phyloP scores from a whole-genome alignment of 2,113 vertebrate genomes.

The Gambusia holbrooki region DNA sequence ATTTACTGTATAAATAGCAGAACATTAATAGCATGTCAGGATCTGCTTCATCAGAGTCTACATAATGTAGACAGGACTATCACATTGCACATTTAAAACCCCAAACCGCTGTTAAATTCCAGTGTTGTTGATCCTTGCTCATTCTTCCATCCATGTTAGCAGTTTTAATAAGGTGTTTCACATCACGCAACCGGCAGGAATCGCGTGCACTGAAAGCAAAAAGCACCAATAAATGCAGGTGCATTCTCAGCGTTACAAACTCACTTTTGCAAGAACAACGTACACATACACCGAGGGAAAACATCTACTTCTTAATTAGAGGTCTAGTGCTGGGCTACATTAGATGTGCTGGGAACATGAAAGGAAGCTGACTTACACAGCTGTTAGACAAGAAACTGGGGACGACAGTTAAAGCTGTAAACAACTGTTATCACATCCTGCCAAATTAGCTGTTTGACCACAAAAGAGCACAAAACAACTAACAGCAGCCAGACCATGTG shows the following conservation, averaged over 20 bases:
- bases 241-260: conserved; percentile 7
- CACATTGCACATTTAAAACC: not conserved
- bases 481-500: not conserved
- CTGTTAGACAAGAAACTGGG: conserved; percentile 26
- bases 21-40: no score
- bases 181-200: not conserved
- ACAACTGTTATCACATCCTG: conserved; percentile 24
- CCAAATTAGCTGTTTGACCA: conserved; percentile 11
- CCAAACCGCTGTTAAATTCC: not conserved
- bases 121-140: not conserved
- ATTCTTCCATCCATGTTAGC: not conserved
- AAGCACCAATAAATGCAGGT: not conserved
- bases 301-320: conserved; percentile 65
- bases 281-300: conserved; percentile 47
- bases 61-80: not conserved
- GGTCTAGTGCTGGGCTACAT: conserved; percentile 28
- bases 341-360: conserved; percentile 38
- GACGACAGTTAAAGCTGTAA: conserved; percentile 33
- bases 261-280: not conserved
- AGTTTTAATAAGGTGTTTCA: not conserved
- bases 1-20: no score
- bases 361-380: conserved; percentile 39
- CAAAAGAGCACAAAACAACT: not conserved
- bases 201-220: not conserved
- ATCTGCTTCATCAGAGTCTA: not conserved